Conservation (phyloP, 64 coral and sea anemone genomes). For the Pachyseris speciosa region DNA sequence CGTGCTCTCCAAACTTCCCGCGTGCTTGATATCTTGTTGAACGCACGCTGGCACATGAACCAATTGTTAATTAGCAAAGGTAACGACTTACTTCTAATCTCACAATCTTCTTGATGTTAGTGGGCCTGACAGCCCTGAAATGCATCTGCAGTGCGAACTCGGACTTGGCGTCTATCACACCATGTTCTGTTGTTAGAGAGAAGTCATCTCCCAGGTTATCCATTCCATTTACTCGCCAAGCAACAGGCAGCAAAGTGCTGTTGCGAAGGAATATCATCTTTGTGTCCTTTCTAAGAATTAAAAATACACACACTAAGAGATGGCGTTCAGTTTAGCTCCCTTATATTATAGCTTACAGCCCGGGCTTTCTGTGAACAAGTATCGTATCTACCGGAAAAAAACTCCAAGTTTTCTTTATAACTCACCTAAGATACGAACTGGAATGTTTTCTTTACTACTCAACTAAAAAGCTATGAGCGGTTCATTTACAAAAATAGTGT, state of each 20-base stretch:
- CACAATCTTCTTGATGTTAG: conserved; percentile 94
- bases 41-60: too few species aligned
- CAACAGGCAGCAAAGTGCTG: conserved; percentile 93
- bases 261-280: conserved; percentile 96
- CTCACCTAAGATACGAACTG: too few species aligned
- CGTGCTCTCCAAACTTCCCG: too few species aligned
- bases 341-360: neutral
- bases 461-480: too few species aligned
- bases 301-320: neutral
- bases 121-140: conserved; percentile 86
- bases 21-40: too few species aligned
- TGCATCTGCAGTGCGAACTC: conserved; percentile 98
- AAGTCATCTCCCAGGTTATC: conserved; percentile 99
- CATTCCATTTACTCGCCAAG: conserved; percentile 95
- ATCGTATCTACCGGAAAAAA: too few species aligned
- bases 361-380: too few species aligned
- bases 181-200: conserved; percentile 91
- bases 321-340: neutral
- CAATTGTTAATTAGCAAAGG: too few species aligned
- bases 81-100: conserved; percentile 75
- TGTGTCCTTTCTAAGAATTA: conserved; percentile 86
- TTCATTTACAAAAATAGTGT: too few species aligned
- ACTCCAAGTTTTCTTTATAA: too few species aligned
- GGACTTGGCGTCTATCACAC: conserved; percentile 89
- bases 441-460: too few species aligned